Conservation (phyloP, 2,797 vertebrate genomes). For the Pithecia hirsuta region DNA sequence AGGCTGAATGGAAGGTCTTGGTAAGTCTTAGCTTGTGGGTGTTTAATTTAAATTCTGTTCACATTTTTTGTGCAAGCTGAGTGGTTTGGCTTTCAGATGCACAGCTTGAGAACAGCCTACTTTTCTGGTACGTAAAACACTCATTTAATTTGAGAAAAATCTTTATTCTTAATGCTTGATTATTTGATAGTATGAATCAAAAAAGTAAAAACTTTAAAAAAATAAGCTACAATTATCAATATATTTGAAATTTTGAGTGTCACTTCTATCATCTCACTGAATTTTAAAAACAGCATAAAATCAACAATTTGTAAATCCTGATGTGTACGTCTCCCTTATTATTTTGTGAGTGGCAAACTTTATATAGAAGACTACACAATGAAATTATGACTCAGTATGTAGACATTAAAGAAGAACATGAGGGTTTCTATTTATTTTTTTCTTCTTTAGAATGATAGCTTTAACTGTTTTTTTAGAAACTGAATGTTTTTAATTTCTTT, state of each 20-base stretch:
- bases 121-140: not conserved
- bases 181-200: not conserved
- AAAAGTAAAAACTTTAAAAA: not conserved
- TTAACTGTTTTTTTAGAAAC: not conserved
- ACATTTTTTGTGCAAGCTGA: too few species aligned
- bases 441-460: not conserved
- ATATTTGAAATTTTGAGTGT: not conserved
- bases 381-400: not conserved
- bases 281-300: not conserved
- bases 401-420: not conserved
- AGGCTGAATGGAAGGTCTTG: not conserved
- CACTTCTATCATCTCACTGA: not conserved
- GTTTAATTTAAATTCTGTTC: not conserved
- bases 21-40: not conserved
- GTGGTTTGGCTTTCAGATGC: not conserved
- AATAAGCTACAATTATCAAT: not conserved
- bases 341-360: not conserved
- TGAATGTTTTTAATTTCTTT: not conserved
- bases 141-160: not conserved
- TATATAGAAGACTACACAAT: not conserved
- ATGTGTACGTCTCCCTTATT: fast-evolving
- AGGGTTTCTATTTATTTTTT: not conserved
- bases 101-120: not conserved
- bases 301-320: not conserved
- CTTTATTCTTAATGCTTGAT: not conserved